Percentiles rank a stretch among this genome's conserved stretches.
Evolutionary conservation across 2,797 vertebrate genomes (phyloP).

Genomic region (Malurus splendens): DNA sequence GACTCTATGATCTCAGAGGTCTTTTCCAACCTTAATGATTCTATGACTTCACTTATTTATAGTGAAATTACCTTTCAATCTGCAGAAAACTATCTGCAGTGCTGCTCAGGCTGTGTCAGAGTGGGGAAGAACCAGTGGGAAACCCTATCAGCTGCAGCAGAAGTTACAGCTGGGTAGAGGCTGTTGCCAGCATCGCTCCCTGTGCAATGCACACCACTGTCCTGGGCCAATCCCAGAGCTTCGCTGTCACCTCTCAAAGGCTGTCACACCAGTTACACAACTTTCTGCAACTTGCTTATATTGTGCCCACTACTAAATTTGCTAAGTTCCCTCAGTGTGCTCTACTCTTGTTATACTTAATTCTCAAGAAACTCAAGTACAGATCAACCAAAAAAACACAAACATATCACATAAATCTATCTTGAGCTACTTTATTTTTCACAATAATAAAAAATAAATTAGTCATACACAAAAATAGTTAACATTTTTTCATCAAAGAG

Average conservation of each 20-base stretch:
- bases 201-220: accelerated
- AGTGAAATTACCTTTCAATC: not conserved
- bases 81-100: accelerated
- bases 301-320: not conserved
- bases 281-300: not conserved
- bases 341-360: not conserved
- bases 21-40: too few relatives aligned
- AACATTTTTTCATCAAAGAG: conserved; percentile 61
- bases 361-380: not conserved
- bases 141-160: not conserved
- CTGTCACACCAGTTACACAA: not conserved
- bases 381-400: not conserved
- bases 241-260: accelerated
- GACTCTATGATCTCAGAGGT: not conserved
- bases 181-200: accelerated
- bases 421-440: conserved; percentile 70
- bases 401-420: not conserved
- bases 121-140: accelerated
- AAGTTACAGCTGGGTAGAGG: accelerated
- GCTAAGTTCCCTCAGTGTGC: not conserved
- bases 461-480: conserved; percentile 79
- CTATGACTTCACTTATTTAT: not conserved
- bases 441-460: conserved; percentile 81
- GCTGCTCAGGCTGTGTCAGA: not conserved
- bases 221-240: accelerated